phyloP scores from a whole-genome alignment of 2,113 vertebrate genomes.

The Pantherophis guttatus region DNA sequence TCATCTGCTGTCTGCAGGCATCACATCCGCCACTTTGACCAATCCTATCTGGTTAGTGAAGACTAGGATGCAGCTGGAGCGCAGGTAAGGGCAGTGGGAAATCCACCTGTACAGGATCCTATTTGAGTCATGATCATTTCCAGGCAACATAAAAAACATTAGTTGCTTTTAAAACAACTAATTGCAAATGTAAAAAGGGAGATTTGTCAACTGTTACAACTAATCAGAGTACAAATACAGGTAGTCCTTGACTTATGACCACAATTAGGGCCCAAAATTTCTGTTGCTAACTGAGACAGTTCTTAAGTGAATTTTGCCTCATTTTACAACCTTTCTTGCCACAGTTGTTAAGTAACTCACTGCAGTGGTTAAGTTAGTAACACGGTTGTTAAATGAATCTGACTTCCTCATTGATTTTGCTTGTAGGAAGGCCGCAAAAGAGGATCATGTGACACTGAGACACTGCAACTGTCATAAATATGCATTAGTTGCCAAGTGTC shows the following conservation, averaged over 20 bases:
- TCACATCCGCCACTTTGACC: constrained; percentile 56
- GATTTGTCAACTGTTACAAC: not conserved
- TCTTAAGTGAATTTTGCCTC: not conserved
- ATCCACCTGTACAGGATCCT: not conserved
- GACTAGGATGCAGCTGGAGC: constrained; percentile 66
- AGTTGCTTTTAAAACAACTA: not conserved
- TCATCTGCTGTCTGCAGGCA: constrained; percentile 40
- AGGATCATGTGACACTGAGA: not conserved
- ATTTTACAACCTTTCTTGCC: not conserved
- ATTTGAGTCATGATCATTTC: accelerated
- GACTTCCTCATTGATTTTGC: not conserved
- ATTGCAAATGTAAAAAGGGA: not conserved
- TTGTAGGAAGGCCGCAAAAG: not conserved
- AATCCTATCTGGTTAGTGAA: constrained; percentile 70
- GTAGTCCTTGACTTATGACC: not conserved
- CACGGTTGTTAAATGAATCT: not conserved
- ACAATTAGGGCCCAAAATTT: not conserved
- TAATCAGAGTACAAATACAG: not conserved
- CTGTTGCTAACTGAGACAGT: not conserved
- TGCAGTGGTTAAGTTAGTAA: not conserved
- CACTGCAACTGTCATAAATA: not conserved
- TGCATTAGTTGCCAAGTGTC: not conserved
- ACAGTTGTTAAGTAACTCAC: not conserved
- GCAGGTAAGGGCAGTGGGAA: constrained; percentile 44
- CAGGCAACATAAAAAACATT: not conserved